Base-by-base conservation (phyloP, 2,888 invertebrate genomes). In the Petrophora chlorosata region DNA sequence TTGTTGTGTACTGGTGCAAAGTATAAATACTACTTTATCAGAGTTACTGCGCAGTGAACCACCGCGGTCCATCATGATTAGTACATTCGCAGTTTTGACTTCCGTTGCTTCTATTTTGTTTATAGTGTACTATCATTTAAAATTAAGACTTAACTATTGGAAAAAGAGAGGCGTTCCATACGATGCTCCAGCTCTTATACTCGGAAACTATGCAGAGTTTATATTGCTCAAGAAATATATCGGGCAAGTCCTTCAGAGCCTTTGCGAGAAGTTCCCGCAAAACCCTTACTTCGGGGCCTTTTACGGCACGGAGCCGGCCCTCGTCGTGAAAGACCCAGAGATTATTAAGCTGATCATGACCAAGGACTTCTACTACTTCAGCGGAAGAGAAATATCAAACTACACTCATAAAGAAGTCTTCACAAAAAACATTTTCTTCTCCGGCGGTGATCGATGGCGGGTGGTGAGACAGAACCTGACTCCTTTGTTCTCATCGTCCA, bases 351-450 rank as follows among this genome's bases (percentile, higher is more conserved):
- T 72, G 0, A 63, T 85, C 2, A 53, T 77, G 49, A 72, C 77
- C 0, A 82, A 81, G 39, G 82, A 85, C 36, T 84, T 79, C 56
- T 81, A 79, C 44, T 81, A 69, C 65, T 85, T 84, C 59, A 82
- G 64, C 40, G 70, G 78, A 10, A 69, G 84, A 28, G 84, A 83
- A 51, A 43, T 73, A 0, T 61, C 74, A 0, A 68, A 70, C 0
- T 76, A 80, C 36, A 47, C 59, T 0, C 38, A 77, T 13, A 71
- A 53, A 3, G 86, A 86, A 55, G 22, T 59, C 1, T 13, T 76
- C 0, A 70, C 75, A 0, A 60, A 60, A 19, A 79, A 71, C 19
- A 49, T 86, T 1, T 84, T 85, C 51, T 70, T 63, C 34, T 59
- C 63, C 0, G 59, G 70, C 26, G 87, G 87, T 0, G 80, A 85